phyloP scores from a whole-genome alignment of 2,888 invertebrate species.

The Brachycybe producta region DNA sequence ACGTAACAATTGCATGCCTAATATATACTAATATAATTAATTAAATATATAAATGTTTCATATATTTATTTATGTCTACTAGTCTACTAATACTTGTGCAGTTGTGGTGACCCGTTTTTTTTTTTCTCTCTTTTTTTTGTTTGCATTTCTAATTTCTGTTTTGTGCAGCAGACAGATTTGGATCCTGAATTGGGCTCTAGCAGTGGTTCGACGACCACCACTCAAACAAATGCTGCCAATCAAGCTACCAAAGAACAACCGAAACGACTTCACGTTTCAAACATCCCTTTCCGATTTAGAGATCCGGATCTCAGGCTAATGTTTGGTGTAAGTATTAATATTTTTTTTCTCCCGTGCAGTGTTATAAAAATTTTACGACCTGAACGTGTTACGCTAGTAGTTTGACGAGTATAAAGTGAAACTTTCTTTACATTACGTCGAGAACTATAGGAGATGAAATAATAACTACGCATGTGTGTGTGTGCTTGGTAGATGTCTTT shows the following conservation, averaged over 20 bases:
- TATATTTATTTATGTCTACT: background rate
- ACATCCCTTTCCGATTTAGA: constrained; percentile 98
- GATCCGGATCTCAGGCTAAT: constrained; percentile 96
- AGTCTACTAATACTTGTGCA: background rate
- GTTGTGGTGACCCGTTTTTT: background rate
- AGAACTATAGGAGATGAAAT: no score
- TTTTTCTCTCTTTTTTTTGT: background rate
- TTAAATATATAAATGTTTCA: background rate
- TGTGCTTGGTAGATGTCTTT: no score
- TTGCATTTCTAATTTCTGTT: no score
- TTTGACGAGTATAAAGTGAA: background rate
- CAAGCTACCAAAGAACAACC: constrained; percentile 54
- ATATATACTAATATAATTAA: background rate
- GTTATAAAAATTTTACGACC: background rate
- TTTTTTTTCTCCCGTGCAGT: constrained; percentile 9
- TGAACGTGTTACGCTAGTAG: background rate
- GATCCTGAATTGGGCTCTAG: constrained; percentile 36
- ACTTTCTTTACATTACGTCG: background rate
- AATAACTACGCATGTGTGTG: no score
- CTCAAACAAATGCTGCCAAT: constrained; percentile 26
- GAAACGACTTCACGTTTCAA: constrained; percentile 95
- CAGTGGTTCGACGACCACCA: constrained; percentile 16
- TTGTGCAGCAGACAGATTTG: constrained; percentile 48
- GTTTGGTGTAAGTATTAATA: constrained; percentile 84
- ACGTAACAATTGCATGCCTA: no score